These are phyloP conservation scores for Tadarida brasiliensis DNA, from an alignment of 2,797 vertebrate species.

Conservation along the genomic window DNA sequence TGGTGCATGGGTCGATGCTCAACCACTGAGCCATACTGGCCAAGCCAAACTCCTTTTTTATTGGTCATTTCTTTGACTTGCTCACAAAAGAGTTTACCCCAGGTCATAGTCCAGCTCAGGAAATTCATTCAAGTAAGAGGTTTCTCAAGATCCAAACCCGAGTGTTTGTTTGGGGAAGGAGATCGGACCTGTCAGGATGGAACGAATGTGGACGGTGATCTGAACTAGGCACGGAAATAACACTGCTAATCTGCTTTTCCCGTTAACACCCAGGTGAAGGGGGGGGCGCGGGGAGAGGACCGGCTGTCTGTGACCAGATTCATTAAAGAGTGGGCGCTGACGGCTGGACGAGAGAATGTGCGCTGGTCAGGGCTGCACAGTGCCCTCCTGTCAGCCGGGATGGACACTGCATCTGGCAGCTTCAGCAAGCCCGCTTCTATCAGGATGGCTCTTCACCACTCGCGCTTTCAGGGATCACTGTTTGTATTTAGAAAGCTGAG, in stretches of 20 bases:
- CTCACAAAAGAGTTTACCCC: background rate
- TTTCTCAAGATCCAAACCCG: constrained; percentile 24
- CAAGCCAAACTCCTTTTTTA: background rate
- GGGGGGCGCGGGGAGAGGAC: background rate
- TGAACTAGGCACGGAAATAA: background rate
- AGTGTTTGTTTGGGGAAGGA: background rate
- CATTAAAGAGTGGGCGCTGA: fast-evolving
- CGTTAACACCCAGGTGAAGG: constrained; percentile 68
- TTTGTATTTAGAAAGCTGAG: background rate
- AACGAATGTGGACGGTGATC: background rate
- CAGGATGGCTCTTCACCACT: background rate
- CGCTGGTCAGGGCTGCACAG: fast-evolving
- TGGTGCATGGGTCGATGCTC: no score
- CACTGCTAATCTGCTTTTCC: constrained; percentile 82
- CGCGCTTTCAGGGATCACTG: fast-evolving
- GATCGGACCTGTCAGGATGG: background rate
- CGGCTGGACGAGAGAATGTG: background rate
- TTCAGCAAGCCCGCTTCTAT: background rate
- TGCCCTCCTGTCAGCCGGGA: fast-evolving
- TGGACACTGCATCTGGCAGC: fast-evolving
- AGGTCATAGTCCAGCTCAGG: background rate
- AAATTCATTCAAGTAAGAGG: background rate
- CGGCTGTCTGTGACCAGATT: fast-evolving
- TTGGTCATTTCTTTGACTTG: background rate
- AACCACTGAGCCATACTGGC: no score